These are phyloP conservation scores for Lasioglossum marginatum DNA, from an alignment of 2,888 invertebrate species.

Conservation along the genomic window DNA sequence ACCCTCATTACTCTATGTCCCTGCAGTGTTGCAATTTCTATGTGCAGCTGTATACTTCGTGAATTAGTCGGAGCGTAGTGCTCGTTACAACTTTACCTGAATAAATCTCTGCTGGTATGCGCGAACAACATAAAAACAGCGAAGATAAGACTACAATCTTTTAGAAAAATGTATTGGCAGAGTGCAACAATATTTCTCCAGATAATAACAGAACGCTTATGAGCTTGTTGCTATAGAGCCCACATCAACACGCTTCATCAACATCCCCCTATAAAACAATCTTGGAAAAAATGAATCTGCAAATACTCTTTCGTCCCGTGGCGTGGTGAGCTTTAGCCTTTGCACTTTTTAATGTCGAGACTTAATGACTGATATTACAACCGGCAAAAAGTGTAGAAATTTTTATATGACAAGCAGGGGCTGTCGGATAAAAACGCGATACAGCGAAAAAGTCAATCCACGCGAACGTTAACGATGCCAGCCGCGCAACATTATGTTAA, in stretches of 20 bases:
- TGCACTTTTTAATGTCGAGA: not conserved
- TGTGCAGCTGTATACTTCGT: not conserved
- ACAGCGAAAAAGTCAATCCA: not conserved
- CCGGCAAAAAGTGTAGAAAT: not conserved
- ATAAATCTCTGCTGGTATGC: not conserved
- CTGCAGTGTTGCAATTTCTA: not conserved
- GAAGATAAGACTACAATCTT: not conserved
- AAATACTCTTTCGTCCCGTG: not conserved
- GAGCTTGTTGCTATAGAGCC: not conserved
- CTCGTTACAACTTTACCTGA: not conserved
- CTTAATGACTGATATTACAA: not conserved
- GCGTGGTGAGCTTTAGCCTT: not conserved
- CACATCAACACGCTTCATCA: not conserved
- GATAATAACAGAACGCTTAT: not conserved
- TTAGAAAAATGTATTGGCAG: not conserved
- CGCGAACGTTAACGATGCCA: constrained; percentile 19
- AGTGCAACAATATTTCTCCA: not conserved
- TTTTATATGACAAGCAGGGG: not conserved
- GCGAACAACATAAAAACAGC: not conserved
- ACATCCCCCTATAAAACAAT: not conserved
- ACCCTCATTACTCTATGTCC: constrained; percentile 6
- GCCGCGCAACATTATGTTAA: constrained; percentile 29
- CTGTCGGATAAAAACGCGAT: not conserved
- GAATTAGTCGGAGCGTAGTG: not conserved
- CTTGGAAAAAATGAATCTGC: not conserved